Evolutionary conservation across 2,113 vertebrate species (phyloP), one percentile per base, ranked within the genome.

Genomic region (Engystomops pustulosus): DNA sequence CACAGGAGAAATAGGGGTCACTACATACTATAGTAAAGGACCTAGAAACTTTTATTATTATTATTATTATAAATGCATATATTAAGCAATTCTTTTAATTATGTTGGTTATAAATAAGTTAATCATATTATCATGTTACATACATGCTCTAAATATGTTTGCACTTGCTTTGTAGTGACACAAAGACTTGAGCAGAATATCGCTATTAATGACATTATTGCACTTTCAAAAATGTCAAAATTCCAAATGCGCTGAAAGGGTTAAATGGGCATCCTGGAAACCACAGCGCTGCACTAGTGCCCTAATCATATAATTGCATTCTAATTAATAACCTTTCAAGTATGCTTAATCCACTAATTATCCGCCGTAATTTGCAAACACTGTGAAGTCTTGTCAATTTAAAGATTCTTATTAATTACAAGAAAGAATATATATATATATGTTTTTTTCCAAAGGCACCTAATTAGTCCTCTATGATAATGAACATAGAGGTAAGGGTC

Each of bases 301-400:
- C 77, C 77, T 65, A 65, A 41, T 79, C 77, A 65, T 79, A 44
- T 65, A 79, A 65, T 79, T 79, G 6, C 77, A 65, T 79, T 65
- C 65, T 79, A 79, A 79, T 79, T 44, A 65, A 79, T 79, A 79
- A 79, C 36, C 36, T 60, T 79, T 14, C 2, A 38, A 79, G 36
- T 79, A 44, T 65, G 36, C 77, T 79, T 60, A 65, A 79, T 65
- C 77, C 77, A 79, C 77, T 79, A 79, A 79, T 79, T 79, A 79
- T 79, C 55, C 17, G 30, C 77, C 30, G 20, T 65, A 60, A 79
- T 79, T 65, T 79, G 77, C 38, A 79, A 79, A 79, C 77, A 79
- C 77, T 79, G 58, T 20, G 9, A 79, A 27, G 17, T 65, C 36
- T 45, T 62, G 58, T 79, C 55, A 79, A 41, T 65, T 65, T 62